Percentiles rank a stretch among this genome's conserved stretches.
phyloP scores from a whole-genome alignment of 1,140 invertebrate species.

The Meloidogyne exigua region DNA sequence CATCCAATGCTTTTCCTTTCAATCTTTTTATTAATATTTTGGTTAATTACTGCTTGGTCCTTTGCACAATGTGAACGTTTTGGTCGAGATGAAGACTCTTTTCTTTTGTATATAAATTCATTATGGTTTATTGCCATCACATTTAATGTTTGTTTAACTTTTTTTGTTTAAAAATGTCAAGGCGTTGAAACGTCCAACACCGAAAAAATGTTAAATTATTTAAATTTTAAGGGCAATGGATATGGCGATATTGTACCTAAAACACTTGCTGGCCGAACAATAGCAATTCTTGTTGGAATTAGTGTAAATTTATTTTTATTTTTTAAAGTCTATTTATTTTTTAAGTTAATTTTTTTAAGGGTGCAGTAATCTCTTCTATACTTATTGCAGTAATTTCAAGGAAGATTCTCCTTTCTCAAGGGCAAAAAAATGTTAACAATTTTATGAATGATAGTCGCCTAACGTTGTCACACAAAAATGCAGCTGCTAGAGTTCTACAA shows the following conservation, averaged over 20 bases:
- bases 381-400: slow-evolving; percentile 62
- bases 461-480: slow-evolving; percentile 55
- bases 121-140: slow-evolving; percentile 62
- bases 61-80: slow-evolving; percentile 48
- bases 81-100: slow-evolving; percentile 42
- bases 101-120: slow-evolving; percentile 61
- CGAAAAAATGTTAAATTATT: too few species aligned
- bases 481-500: slow-evolving; percentile 59
- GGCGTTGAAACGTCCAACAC: too few species aligned
- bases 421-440: slow-evolving; percentile 60
- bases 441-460: slow-evolving; percentile 63
- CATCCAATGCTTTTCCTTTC: slow-evolving; percentile 57
- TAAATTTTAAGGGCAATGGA: slow-evolving; percentile 55
- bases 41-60: slow-evolving; percentile 58
- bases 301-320: slow-evolving; percentile 77
- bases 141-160: slow-evolving; percentile 29
- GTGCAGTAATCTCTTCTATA: slow-evolving; percentile 62
- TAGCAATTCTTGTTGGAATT: slow-evolving; percentile 94
- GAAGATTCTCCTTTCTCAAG: slow-evolving; percentile 57
- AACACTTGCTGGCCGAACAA: slow-evolving; percentile 95
- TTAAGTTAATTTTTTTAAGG: slow-evolving; percentile 36
- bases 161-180: not conserved
- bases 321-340: not conserved
- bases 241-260: slow-evolving; percentile 96
- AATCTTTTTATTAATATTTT: slow-evolving; percentile 57